Base-by-base conservation (phyloP, 1,140 invertebrate species). In the Dryas iulia region DNA sequence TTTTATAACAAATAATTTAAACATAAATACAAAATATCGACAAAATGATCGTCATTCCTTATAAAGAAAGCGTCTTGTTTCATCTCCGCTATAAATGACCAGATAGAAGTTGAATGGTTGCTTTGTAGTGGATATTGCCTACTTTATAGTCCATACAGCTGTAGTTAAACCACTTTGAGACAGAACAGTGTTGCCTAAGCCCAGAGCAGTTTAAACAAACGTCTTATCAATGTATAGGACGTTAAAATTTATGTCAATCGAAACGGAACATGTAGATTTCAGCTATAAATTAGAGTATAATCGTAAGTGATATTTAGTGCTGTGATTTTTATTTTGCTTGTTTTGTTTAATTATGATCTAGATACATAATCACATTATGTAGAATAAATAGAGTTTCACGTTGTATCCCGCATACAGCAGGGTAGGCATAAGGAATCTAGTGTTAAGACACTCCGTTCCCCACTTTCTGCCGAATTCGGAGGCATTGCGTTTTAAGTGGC, bases 61-160 rank as follows among this genome's bases (percentile, higher is more conserved):
- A 74, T 79, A 66, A 54, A 71, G 73, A 78, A 33, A 71, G 73
- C 79, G 78, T 78, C 79, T 85, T 84, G 87, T 89, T 86, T 86
- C 87, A 89, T 87, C 83, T 85, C 83, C 74, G 77, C 79, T 79
- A 82, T 87, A 84, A 89, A 86, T 84, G 84, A 87, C 85, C 87
- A 89, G 87, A 87, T 86, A 86, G 82, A 78, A 78, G 73, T 78
- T 89, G 87, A 89, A 89, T 87, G 75, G 78, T 72, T 73, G 70
- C 87, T 86, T 87, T 89, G 85, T 89, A 81, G 74, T 81, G 65
- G 71, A 80, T 84, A 86, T 86, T 87, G 85, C 81, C 81, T 85
- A 80, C 78, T 86, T 87, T 83, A 87, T 84, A 74, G 73, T 79
- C 78, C 76, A 81, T 73, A 76, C 78, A 84, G 77, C 74, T 71